Percentiles rank a stretch among this genome's conserved stretches.
Evolutionary conservation across 1,140 invertebrate genomes (phyloP).

Genomic region (Anastrepha obliqua): DNA sequence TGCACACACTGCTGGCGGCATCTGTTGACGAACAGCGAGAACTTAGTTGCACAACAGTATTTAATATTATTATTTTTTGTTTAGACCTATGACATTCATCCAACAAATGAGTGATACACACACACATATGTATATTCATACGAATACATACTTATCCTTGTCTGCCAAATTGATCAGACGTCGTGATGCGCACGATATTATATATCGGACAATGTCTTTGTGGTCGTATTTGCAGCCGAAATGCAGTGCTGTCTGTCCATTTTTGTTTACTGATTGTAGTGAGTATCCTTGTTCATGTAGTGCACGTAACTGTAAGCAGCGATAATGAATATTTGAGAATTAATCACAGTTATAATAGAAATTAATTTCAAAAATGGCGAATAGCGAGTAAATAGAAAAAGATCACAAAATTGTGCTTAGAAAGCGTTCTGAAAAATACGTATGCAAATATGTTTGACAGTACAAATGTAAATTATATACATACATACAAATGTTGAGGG

Average conservation of each 20-base stretch:
- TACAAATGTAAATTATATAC: too few species aligned
- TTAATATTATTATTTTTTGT: too few species aligned
- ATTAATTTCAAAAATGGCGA: too few species aligned
- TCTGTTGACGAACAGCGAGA: too few species aligned
- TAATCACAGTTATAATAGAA: too few species aligned
- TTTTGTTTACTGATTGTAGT: slow-evolving; percentile 88
- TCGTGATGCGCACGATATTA: slow-evolving; percentile 88
- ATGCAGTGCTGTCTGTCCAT: slow-evolving; percentile 92
- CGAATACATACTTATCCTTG: slow-evolving; percentile 83
- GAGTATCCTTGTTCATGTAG: slow-evolving; percentile 89
- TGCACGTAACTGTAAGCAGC: slow-evolving; percentile 82
- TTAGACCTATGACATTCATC: too few species aligned
- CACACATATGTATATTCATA: too few species aligned
- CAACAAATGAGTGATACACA: too few species aligned
- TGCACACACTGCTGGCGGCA: too few species aligned
- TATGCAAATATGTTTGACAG: too few species aligned
- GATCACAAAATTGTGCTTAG: slow-evolving; percentile 11
- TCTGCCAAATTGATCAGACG: slow-evolving; percentile 91
- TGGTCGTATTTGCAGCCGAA: slow-evolving; percentile 90
- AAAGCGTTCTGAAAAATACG: neutral
- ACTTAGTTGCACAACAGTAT: too few species aligned
- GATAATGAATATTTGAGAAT: too few species aligned
- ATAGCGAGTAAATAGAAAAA: neutral
- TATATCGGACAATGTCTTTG: slow-evolving; percentile 92
- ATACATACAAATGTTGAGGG: neutral